A percentile compares a stretch with the other conserved stretches of the same genome.
Evolutionary conservation across 2,797 vertebrate genomes (phyloP).

Genomic region (Urophycis tenuis): DNA sequence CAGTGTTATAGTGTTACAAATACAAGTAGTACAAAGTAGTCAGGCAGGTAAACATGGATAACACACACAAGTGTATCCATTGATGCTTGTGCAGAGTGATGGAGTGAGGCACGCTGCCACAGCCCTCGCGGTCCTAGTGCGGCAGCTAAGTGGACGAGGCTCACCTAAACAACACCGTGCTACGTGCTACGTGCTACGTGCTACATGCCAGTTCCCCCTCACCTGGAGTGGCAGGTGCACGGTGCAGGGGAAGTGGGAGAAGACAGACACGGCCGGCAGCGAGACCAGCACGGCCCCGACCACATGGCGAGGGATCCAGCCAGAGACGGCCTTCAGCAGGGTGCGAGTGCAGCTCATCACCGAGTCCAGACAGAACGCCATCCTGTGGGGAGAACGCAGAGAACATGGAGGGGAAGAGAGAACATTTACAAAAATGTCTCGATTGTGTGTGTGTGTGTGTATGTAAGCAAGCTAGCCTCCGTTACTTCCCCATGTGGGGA

Average conservation of each 20-base stretch:
- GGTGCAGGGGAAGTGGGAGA: conserved; percentile 83
- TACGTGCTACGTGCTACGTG: too few species aligned
- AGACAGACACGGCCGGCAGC: conserved; percentile 86
- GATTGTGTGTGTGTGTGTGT: background rate
- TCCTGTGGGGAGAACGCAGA: conserved; percentile 72
- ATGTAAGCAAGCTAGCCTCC: too few species aligned
- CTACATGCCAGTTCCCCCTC: conserved; percentile 37
- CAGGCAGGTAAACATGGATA: too few species aligned
- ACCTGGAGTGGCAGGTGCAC: conserved; percentile 82
- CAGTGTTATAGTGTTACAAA: too few species aligned
- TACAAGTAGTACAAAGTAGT: too few species aligned
- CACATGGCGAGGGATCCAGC: conserved; percentile 88
- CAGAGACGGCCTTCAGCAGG: conserved; percentile 80
- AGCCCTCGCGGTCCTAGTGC: too few species aligned
- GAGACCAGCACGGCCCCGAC: conserved; percentile 89
- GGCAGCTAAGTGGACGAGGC: too few species aligned
- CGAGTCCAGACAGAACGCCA: conserved; percentile 88
- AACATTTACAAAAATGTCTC: background rate
- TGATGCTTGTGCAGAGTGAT: too few species aligned
- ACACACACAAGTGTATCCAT: too few species aligned
- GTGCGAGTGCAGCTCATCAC: conserved; percentile 80
- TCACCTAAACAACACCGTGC: too few species aligned
- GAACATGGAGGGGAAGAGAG: background rate
- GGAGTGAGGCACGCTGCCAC: too few species aligned
- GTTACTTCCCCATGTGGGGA: too few species aligned